phyloP scores from a whole-genome alignment of 2,888 invertebrate genomes.

The Ornithoptera alexandrae region DNA sequence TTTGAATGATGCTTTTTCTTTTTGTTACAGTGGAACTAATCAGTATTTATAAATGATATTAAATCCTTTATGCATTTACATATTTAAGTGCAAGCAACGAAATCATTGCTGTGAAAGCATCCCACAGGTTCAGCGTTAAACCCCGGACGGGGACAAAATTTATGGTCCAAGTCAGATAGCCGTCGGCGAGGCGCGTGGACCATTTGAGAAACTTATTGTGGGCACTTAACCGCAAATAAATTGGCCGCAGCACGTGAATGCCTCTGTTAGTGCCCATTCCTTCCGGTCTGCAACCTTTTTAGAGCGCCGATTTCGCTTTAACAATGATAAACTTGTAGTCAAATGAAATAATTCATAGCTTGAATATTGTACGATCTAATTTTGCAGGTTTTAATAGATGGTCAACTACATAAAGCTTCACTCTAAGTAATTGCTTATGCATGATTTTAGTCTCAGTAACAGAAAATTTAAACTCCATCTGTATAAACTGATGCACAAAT shows the following conservation, averaged over 20 bases:
- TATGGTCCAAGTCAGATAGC: slow-evolving; percentile 49
- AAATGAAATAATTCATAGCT: slow-evolving; percentile 11
- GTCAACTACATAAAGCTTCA: slow-evolving; percentile 4
- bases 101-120: slow-evolving; percentile 9
- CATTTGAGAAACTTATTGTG: slow-evolving; percentile 78
- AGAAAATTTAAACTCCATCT: background rate
- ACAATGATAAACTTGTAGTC: slow-evolving; percentile 20
- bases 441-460: background rate
- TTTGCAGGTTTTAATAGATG: background rate
- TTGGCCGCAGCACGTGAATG: slow-evolving; percentile 68
- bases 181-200: slow-evolving; percentile 70
- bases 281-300: slow-evolving; percentile 45
- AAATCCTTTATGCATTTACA: background rate
- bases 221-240: slow-evolving; percentile 79
- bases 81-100: background rate
- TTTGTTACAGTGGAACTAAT: no score
- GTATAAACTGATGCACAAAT: background rate
- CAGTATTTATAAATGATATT: background rate
- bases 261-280: slow-evolving; percentile 49
- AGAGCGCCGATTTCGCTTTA: slow-evolving; percentile 23
- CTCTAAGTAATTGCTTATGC: background rate
- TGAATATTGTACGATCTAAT: slow-evolving; percentile 10
- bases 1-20: no score
- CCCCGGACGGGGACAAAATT: slow-evolving; percentile 33
- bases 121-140: slow-evolving; percentile 36